These are phyloP conservation scores for Etheostoma cragini DNA, from an alignment of 2,113 vertebrate genomes.

Conservation along the genomic window DNA sequence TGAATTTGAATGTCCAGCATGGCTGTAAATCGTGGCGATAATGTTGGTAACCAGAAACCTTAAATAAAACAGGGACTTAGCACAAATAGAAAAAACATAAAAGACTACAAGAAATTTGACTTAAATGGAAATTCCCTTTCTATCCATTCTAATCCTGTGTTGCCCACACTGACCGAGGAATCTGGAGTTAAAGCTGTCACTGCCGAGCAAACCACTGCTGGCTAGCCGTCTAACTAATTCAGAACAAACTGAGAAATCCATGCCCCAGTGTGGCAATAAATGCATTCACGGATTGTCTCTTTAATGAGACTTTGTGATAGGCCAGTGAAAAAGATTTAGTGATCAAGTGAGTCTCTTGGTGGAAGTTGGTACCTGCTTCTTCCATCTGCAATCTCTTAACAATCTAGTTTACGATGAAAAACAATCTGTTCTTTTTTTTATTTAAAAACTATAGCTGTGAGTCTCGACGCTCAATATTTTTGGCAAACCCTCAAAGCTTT, in stretches of 20 bases:
- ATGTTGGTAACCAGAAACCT: conserved; percentile 3
- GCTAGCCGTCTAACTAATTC: conserved; percentile 47
- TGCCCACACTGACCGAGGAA: conserved; percentile 74
- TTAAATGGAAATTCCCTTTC: conserved; percentile 62
- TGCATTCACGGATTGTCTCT: conserved; percentile 8
- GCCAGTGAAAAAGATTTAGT: not conserved
- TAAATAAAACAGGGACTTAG: conserved; percentile 44
- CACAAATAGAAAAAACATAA: conserved; percentile 36
- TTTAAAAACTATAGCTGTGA: conserved; percentile 6
- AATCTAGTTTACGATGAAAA: not conserved
- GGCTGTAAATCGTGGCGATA: conserved; percentile 2
- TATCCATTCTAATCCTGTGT: conserved; percentile 63
- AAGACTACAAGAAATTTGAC: conserved; percentile 24
- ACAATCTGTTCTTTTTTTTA: not conserved
- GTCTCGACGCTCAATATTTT: conserved; percentile 21
- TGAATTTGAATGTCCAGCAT: conserved; percentile 5
- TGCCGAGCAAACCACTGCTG: conserved; percentile 62
- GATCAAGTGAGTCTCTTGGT: not conserved
- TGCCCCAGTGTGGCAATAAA: conserved; percentile 30
- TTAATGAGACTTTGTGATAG: conserved; percentile 12
- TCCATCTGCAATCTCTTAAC: not conserved
- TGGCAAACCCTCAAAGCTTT: conserved; percentile 54
- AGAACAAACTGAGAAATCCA: conserved; percentile 50
- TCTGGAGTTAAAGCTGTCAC: conserved; percentile 70
- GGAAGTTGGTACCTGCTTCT: not conserved